These are phyloP conservation scores for Pollenia amentaria DNA, from an alignment of 2,888 invertebrate genomes.

Conservation along the genomic window DNA sequence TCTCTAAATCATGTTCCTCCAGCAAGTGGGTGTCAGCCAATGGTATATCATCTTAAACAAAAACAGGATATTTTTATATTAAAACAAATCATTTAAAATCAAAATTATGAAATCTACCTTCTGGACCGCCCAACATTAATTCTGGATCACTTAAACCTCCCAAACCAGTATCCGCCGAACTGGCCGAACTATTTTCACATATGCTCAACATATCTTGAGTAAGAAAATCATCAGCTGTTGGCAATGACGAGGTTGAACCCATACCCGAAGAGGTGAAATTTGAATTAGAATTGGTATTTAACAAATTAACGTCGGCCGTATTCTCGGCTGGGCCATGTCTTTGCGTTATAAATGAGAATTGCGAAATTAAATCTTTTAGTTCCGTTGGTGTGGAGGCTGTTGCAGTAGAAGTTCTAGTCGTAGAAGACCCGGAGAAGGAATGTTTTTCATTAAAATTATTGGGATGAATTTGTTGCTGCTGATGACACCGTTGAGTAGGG, in stretches of 20 bases:
- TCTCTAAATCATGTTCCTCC: conserved; percentile 91
- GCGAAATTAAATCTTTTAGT: conserved; percentile 69
- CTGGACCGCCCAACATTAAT: conserved; percentile 85
- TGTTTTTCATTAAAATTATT: conserved; percentile 66
- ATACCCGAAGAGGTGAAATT: conserved; percentile 78
- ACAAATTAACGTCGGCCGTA: conserved; percentile 72
- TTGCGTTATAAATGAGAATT: conserved; percentile 69
- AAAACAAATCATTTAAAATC: not conserved
- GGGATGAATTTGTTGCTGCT: conserved; percentile 34
- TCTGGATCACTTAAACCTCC: conserved; percentile 87
- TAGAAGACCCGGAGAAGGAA: conserved; percentile 56
- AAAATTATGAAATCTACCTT: conserved; percentile 79
- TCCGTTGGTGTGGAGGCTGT: conserved; percentile 71
- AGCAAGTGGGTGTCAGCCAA: conserved; percentile 86
- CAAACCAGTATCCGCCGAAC: conserved; percentile 87
- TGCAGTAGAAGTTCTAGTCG: conserved; percentile 5
- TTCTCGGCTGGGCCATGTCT: conserved; percentile 69
- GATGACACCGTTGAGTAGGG: conserved; percentile 67
- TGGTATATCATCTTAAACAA: conserved; percentile 85
- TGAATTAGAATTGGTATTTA: conserved; percentile 78
- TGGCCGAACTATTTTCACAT: conserved; percentile 88
- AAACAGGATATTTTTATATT: conserved; percentile 43
- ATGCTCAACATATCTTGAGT: conserved; percentile 83
- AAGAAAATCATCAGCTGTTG: conserved; percentile 79
- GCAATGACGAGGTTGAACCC: conserved; percentile 74